Conservation (phyloP, 2,888 invertebrate genomes). For the Eupithecia dodoneata region DNA sequence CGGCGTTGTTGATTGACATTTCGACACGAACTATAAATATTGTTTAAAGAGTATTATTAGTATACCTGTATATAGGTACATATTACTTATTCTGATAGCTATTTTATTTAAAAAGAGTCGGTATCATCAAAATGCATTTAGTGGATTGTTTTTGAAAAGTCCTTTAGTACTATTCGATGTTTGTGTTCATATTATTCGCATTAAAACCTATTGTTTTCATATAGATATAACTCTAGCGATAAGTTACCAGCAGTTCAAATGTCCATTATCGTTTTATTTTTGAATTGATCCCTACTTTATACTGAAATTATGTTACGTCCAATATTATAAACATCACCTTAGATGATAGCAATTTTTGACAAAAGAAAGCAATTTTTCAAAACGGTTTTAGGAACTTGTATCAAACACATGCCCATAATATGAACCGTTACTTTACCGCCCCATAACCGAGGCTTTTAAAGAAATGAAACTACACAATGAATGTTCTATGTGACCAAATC, state of each 20-base stretch:
- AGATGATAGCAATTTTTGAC: neutral
- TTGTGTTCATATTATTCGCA: constrained; percentile 16
- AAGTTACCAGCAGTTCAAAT: constrained; percentile 30
- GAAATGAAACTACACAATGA: constrained; percentile 43
- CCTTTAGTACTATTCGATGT: constrained; percentile 1
- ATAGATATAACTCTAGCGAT: constrained; percentile 27
- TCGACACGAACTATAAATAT: constrained; percentile 77
- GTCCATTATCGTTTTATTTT: constrained; percentile 17
- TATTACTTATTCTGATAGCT: constrained; percentile 67
- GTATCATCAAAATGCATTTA: constrained; percentile 42
- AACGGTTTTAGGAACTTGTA: neutral
- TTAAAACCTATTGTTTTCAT: constrained; percentile 15
- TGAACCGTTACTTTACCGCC: constrained; percentile 17
- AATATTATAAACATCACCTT: neutral
- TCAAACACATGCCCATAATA: neutral
- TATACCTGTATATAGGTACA: constrained; percentile 75
- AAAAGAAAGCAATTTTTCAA: neutral
- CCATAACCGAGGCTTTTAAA: constrained; percentile 47
- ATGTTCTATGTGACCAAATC: constrained; percentile 79
- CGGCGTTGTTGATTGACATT: constrained; percentile 63
- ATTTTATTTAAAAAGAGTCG: constrained; percentile 61
- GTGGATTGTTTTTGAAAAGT: constrained; percentile 22
- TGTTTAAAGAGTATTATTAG: constrained; percentile 83
- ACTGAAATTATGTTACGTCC: neutral
- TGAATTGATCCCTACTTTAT: neutral